Evolutionary conservation across 2,797 vertebrate species (phyloP).

Genomic region (Chiloscyllium punctatum): DNA sequence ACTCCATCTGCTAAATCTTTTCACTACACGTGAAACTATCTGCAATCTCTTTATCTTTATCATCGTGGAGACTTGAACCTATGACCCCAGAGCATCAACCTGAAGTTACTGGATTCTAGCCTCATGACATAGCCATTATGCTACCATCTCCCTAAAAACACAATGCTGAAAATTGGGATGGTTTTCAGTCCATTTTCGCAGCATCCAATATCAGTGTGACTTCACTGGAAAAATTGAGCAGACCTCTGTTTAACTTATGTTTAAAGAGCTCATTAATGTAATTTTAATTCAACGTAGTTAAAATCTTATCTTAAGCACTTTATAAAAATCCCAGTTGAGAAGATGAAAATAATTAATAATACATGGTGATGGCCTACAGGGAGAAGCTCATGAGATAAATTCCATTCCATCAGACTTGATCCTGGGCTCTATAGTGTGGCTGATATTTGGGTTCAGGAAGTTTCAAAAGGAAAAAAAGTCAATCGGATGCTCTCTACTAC

Average conservation of each 20-base stretch:
- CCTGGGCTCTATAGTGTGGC: background rate
- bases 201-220: background rate
- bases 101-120: too few species aligned
- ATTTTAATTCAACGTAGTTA: slow-evolving; percentile 14
- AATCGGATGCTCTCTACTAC: background rate
- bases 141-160: too few species aligned
- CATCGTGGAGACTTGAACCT: too few species aligned
- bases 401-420: background rate
- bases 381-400: background rate
- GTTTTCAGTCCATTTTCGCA: background rate
- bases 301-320: background rate
- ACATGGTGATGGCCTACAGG: background rate
- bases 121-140: too few species aligned
- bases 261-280: background rate
- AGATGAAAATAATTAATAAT: slow-evolving; percentile 21
- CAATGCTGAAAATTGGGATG: background rate
- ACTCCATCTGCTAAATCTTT: too few species aligned
- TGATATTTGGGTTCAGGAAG: too few species aligned
- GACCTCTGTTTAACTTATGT: background rate
- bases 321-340: background rate
- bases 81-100: too few species aligned
- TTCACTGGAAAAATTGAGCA: background rate
- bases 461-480: too few species aligned
- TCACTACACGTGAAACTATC: too few species aligned
- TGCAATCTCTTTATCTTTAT: too few species aligned